phyloP scores from a whole-genome alignment of 2,888 invertebrate species.

The Amphipyra berbera region DNA sequence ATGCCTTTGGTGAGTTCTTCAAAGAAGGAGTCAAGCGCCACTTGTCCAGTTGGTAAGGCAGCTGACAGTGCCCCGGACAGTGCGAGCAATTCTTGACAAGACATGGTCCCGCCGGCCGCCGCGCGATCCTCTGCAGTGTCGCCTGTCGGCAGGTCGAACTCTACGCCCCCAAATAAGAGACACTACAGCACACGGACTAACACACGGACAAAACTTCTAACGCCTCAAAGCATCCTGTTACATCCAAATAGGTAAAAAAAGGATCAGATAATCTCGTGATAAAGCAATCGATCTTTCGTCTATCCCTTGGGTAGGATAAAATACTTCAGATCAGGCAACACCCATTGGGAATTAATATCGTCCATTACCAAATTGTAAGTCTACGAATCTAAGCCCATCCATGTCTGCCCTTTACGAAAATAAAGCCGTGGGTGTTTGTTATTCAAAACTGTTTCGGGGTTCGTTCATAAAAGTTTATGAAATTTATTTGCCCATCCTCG shows the following conservation, averaged over 20 bases:
- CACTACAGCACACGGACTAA: slow-evolving; percentile 66
- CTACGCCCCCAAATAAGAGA: slow-evolving; percentile 75
- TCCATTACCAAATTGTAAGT: neutral
- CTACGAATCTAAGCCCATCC: neutral
- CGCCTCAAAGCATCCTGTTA: slow-evolving; percentile 56
- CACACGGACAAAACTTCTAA: slow-evolving; percentile 29
- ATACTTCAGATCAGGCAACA: no score
- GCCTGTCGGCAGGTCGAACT: slow-evolving; percentile 88
- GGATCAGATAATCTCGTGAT: no score
- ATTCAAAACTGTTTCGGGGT: slow-evolving; percentile 3
- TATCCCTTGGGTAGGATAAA: neutral
- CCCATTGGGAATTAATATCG: neutral
- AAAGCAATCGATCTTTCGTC: neutral
- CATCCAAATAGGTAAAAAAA: neutral
- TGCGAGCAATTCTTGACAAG: slow-evolving; percentile 97
- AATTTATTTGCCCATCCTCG: neutral
- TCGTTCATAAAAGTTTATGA: neutral
- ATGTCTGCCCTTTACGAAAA: neutral
- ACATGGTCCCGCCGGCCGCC: slow-evolving; percentile 91
- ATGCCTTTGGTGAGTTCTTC: slow-evolving; percentile 94
- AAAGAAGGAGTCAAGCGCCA: slow-evolving; percentile 95
- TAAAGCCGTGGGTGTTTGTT: neutral
- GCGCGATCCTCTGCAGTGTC: slow-evolving; percentile 82
- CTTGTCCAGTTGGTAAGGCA: slow-evolving; percentile 96
- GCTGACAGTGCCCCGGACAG: slow-evolving; percentile 97